Base-by-base conservation (phyloP, 2,113 vertebrate species). In the Callipepla squamata region DNA sequence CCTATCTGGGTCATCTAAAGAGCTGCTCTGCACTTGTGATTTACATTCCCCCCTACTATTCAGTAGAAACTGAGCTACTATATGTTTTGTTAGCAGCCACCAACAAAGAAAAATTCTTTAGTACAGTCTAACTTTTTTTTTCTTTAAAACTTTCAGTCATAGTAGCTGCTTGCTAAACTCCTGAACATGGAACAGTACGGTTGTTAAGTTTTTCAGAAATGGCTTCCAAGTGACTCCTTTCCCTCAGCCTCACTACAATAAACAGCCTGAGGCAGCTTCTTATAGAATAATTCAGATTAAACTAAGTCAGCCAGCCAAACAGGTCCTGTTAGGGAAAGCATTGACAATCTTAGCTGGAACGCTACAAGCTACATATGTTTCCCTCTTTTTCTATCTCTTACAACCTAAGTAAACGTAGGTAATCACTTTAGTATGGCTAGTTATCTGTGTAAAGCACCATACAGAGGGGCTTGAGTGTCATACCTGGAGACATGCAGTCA, bases 281-380 rank as follows among this genome's bases (percentile, higher is more conserved):
- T 92, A 79, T 8, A 66, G 38, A 5, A 92, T 75, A 85, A 87
- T 77, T 91, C 87, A 85, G 72, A 91, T 89, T 93, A 79, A 81
- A 90, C 93, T 90, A 93, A 85, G 78, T 85, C 80, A 90, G 85
- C 85, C 30, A 32, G 92, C 76, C 82, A 83, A 91, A 96, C 81
- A 44, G 67, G 92, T 96, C 75, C 76, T 78, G 2, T 77, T 67
- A 73, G n/a, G 78, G 90, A 95, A 87, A 88, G 40, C 4, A 2
- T 0, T 77, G 87, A 87, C 82, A 74, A 72, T 19, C 72, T 85
- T 11, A 55, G 76, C 65, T 82, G 75, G 72, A 90, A 55, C 18
- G 34, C 30, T 53, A 82, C 45, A 59, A 77, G n/a, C 59, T 63
- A 26, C 55, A 69, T 62, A 53, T 91, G 42, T 26, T 91, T 50